phyloP scores from a whole-genome alignment of 2,888 invertebrate genomes.

The Drosophila neonasuta region DNA sequence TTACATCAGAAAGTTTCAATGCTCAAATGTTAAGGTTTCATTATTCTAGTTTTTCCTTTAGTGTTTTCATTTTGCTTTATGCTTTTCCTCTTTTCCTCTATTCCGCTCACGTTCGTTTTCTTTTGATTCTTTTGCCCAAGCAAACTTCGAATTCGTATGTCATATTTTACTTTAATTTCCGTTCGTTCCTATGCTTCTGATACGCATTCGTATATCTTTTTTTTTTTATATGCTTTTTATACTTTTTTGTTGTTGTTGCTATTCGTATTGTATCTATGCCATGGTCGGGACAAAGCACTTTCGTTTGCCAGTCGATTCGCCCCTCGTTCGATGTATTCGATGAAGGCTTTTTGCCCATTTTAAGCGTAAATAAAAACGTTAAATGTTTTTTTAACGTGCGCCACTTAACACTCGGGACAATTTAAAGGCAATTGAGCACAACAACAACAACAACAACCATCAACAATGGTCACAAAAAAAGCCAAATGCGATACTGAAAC shows the following conservation, averaged over 20 bases:
- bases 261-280: slow-evolving; percentile 53
- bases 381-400: slow-evolving; percentile 76
- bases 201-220: slow-evolving; percentile 16
- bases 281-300: slow-evolving; percentile 67
- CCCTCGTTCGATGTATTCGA: slow-evolving; percentile 8
- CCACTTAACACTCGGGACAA: slow-evolving; percentile 75
- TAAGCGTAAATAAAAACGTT: slow-evolving; percentile 76
- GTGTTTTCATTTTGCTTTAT: neutral
- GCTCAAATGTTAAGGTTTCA: slow-evolving; percentile 8
- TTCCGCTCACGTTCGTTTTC: neutral
- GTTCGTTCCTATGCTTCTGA: slow-evolving; percentile 46
- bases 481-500: slow-evolving; percentile 40
- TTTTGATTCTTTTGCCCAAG: neutral
- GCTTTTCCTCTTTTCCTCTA: neutral
- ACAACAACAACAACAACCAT: slow-evolving; percentile 40
- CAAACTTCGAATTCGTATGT: slow-evolving; percentile 24
- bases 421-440: slow-evolving; percentile 76
- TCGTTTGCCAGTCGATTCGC: slow-evolving; percentile 34
- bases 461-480: slow-evolving; percentile 60
- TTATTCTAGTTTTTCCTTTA: slow-evolving; percentile 1
- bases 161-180: slow-evolving; percentile 75
- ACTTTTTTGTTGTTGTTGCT: neutral
- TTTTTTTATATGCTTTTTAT: slow-evolving; percentile 12
- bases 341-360: slow-evolving; percentile 48
- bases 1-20: neutral